A percentile compares a stretch with the other conserved stretches of the same genome.
These are phyloP conservation scores for Matsumurasca onukii DNA, from an alignment of 1,140 invertebrate genomes.

Conservation along the genomic window DNA sequence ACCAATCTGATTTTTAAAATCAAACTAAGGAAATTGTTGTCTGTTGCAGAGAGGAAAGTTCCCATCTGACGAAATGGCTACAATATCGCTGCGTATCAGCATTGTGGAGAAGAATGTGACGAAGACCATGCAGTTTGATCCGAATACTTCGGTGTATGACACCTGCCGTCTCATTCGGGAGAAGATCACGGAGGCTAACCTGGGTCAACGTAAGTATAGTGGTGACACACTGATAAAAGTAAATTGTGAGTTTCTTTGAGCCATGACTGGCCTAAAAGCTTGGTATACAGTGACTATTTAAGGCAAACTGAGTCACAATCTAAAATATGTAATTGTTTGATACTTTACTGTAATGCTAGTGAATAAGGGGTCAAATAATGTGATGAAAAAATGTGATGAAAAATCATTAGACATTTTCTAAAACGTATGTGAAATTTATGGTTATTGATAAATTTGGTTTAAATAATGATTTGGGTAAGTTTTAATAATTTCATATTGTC, in stretches of 20 bases:
- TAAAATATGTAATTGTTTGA: neutral
- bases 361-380: no score
- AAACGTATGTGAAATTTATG: no score
- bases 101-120: constrained; percentile 91
- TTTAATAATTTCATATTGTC: no score
- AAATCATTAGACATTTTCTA: no score
- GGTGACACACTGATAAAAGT: no score
- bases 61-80: constrained; percentile 56
- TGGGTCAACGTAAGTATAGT: constrained; percentile 72
- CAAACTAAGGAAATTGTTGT: neutral
- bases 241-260: neutral
- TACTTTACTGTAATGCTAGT: no score
- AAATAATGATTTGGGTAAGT: no score
- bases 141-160: constrained; percentile 90
- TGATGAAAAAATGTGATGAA: no score
- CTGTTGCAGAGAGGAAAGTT: constrained; percentile 21
- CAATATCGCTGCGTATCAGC: constrained; percentile 90
- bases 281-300: neutral
- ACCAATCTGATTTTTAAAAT: no score
- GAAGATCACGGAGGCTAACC: constrained; percentile 86
- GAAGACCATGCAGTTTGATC: constrained; percentile 98
- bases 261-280: neutral
- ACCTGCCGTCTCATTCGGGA: constrained; percentile 93
- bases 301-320: no score
- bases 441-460: no score